Base-by-base conservation (phyloP, 2,888 invertebrate species). In the Venustoraphidia nigricollis region DNA sequence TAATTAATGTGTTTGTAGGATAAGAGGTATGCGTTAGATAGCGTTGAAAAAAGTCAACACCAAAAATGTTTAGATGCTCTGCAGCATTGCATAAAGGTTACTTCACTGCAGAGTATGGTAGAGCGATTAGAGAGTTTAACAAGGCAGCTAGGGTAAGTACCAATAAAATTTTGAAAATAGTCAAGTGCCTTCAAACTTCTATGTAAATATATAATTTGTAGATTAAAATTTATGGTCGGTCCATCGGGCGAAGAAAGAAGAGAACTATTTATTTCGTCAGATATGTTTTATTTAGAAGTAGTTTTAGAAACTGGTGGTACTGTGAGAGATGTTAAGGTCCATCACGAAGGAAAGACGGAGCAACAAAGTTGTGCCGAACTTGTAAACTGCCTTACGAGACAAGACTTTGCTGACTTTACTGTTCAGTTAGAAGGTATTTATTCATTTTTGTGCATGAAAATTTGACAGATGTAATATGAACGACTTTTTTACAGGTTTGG, bases 271-370 rank as follows among this genome's bases (percentile, higher is more conserved):
- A 92, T 95, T 64, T 92, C 90, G 39, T 92, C 92, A 0, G 95
- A 95, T 62, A 93, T 94, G 93, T 95, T 95, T 67, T 93, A 90
- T 65, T 74, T 95, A 56, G 93, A 95, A 71, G 86, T 96, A 58
- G 70, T 89, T 47, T 72, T 95, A 47, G 92, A 94, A 60, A 73
- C 82, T 3, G 47, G 47, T 2, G 94, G 93, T 27, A 76, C 79
- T 36, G 84, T 95, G 1, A 83, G 85, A 61, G 94, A 94, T 73
- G 93, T 94, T 1, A 81, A 81, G 64, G 83, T 95, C 49, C 90
- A 93, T 65, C 93, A 94, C 64, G 92, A 92, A 66, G 89, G 89
- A 58, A 89, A 88, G 70, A 76, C 73, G 50, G 80, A 81, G 54
- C 83, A 81, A 56, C 81, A 92, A 73, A 90, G 89, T 59, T 92